A percentile compares a stretch with the other conserved stretches of the same genome.
phyloP scores from a whole-genome alignment of 2,888 invertebrate genomes.

The Seira ritae region DNA sequence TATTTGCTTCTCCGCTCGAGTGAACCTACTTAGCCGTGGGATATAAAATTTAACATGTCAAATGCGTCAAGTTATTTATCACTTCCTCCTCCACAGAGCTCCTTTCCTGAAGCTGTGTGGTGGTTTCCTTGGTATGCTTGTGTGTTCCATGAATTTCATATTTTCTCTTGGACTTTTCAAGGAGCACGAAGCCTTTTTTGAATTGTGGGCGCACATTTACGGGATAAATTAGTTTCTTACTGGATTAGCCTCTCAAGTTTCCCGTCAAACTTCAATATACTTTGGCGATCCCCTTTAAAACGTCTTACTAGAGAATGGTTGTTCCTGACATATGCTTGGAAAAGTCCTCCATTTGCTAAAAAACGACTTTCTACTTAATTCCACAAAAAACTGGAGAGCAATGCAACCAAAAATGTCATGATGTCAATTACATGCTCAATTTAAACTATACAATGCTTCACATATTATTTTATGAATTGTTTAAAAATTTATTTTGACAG shows the following conservation, averaged over 20 bases:
- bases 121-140: too few species aligned
- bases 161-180: too few species aligned
- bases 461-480: background rate
- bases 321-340: too few species aligned
- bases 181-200: too few species aligned
- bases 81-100: constrained; percentile 46
- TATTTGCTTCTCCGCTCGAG: constrained; percentile 56
- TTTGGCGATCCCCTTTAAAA: too few species aligned
- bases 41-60: constrained; percentile 63
- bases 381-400: background rate
- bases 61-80: constrained; percentile 66
- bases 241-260: background rate
- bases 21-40: constrained; percentile 55
- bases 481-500: background rate
- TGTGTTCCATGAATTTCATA: too few species aligned
- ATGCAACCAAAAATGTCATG: constrained; percentile 14
- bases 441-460: background rate
- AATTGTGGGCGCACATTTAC: background rate
- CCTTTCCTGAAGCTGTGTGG: background rate
- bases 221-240: constrained; percentile 4
- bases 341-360: too few species aligned
- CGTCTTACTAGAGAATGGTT: too few species aligned
- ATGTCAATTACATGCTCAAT: constrained; percentile 36
- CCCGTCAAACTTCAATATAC: background rate
- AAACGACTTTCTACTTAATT: background rate